Base-by-base conservation (phyloP, 2,113 vertebrate species). In the Hippoglossus stenolepis region DNA sequence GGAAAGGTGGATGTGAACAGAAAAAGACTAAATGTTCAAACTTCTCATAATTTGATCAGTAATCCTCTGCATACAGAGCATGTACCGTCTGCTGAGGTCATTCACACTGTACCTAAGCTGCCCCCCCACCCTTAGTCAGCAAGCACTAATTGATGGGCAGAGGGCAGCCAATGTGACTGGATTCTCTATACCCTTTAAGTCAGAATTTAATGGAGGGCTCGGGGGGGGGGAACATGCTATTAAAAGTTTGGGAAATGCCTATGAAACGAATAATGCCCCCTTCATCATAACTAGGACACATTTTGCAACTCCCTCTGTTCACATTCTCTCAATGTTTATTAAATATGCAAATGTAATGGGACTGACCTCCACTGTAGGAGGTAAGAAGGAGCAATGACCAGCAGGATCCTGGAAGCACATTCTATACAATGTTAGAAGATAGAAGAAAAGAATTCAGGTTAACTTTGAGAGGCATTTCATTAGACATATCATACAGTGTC, bases 91-190 rank as follows among this genome's bases (percentile, higher is more conserved):
- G 31, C 1, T 31, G 8, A 31, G 31, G 31, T 31, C 31, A 31
- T 31, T 31, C 31, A 31, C 31, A 31, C 31, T 31, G 31, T 31
- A 31, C 31, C 6, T 31, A 31, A 31, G 31, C 31, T 31, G 31
- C 31, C 31, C 31, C 31, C 6, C 5, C 28, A 28, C 28, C 31
- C 31, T 31, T 31, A 31, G 31, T 31, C 31, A 31, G 31, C 31
- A 31, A 31, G 31, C 31, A 31, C 31, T 31, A 31, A 31, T 31
- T 31, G 31, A 31, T 31, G 31, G 54, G 62, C 73, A 76, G 79
- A 86, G 83, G 82, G 77, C 82, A 87, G 18, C 62, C 80, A 75
- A 68, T 79, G 86, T 86, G 75, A 88, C 73, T 82, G 70, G 51
- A 38, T 58, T 31, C 68, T 57, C 59, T 61, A 53, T 79, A 67